Evolutionary conservation across 1,140 invertebrate species (phyloP).

Genomic region (Tachypleus tridentatus): DNA sequence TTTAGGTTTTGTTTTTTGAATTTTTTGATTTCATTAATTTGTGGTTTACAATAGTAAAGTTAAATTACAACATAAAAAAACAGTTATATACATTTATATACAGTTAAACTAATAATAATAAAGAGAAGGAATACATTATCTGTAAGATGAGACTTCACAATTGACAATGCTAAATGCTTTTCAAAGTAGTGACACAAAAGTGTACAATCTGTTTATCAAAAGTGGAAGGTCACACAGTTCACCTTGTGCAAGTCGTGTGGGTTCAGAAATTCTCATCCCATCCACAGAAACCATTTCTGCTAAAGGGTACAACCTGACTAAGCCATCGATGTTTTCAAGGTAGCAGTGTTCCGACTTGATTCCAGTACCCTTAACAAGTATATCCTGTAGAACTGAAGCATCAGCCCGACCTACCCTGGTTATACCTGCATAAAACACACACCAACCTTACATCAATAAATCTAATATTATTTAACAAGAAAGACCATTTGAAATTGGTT

Average conservation of each 20-base stretch:
- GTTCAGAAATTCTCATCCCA: constrained; percentile 46
- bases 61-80: no score
- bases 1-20: no score
- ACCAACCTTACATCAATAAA: constrained; percentile 6
- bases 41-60: no score
- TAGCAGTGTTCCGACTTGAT: constrained; percentile 68
- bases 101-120: no score
- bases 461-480: constrained; percentile 3
- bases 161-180: no score
- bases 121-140: no score
- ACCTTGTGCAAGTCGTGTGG: constrained; percentile 64
- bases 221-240: constrained; percentile 13
- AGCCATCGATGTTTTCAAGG: constrained; percentile 64
- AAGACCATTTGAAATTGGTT: not conserved
- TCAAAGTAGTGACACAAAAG: no score
- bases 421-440: constrained; percentile 45
- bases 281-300: constrained; percentile 56
- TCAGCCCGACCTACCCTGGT: constrained; percentile 51
- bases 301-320: constrained; percentile 64
- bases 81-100: no score
- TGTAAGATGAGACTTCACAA: no score
- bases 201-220: no score
- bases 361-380: constrained; percentile 63
- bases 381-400: constrained; percentile 49
- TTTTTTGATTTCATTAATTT: no score